These are phyloP conservation scores for Heliconius eleuchia DNA, from an alignment of 1,140 invertebrate species.

Conservation along the genomic window DNA sequence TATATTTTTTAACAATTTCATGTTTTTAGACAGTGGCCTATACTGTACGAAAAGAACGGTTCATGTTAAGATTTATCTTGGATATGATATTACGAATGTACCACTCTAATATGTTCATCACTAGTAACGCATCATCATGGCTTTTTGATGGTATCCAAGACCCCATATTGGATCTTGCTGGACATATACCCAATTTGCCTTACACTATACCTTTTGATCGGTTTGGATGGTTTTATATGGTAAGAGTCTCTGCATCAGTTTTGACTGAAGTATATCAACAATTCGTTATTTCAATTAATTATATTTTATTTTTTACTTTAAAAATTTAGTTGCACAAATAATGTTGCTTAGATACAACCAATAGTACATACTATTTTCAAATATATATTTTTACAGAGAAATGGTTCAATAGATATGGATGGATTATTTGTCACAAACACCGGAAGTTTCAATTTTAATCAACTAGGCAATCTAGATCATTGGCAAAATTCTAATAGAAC, in stretches of 20 bases:
- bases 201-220: conserved; percentile 84
- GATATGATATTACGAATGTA: conserved; percentile 80
- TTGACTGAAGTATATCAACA: too few species aligned
- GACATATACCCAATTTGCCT: conserved; percentile 80
- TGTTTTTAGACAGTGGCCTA: conserved; percentile 84
- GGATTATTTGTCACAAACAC: conserved; percentile 88
- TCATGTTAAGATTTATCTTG: conserved; percentile 75
- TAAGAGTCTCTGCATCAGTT: conserved; percentile 40
- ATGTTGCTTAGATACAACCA: not conserved
- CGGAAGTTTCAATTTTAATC: conserved; percentile 83
- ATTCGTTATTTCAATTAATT: too few species aligned
- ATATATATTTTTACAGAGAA: conserved; percentile 81
- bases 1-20: not conserved
- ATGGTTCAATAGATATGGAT: conserved; percentile 86
- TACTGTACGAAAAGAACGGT: conserved; percentile 74
- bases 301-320: too few species aligned
- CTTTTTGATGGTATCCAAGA: conserved; percentile 90
- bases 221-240: conserved; percentile 89
- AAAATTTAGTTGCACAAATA: not conserved
- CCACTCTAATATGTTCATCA: conserved; percentile 82
- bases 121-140: conserved; percentile 81
- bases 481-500: conserved; percentile 86
- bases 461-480: conserved; percentile 84
- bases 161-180: conserved; percentile 82
- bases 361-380: not conserved